Conservation (phyloP, 1,140 invertebrate species). For the Drosophila kurseongensis region DNA sequence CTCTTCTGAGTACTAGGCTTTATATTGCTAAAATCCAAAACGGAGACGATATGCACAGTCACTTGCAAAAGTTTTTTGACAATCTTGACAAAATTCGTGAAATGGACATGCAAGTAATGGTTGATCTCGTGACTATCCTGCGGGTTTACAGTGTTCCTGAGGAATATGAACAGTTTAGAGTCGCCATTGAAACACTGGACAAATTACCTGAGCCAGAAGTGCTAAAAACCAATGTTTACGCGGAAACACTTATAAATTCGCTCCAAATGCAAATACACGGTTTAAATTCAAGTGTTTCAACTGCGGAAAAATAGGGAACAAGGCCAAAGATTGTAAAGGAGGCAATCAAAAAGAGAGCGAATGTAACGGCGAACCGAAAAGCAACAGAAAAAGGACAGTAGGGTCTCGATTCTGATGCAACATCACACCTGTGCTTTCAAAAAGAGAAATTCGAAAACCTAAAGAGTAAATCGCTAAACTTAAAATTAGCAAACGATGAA, state of each 20-base stretch:
- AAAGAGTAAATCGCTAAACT: no score
- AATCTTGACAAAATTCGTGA: neutral
- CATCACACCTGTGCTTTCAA: slow-evolving; percentile 1
- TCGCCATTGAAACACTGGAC: slow-evolving; percentile 1
- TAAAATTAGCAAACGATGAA: no score
- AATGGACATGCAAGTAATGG: neutral
- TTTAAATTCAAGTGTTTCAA: no score
- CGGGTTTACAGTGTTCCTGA: no score
- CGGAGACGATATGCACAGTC: neutral
- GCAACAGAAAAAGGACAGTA: neutral
- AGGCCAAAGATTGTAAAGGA: neutral
- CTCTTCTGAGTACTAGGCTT: no score
- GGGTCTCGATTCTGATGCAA: no score
- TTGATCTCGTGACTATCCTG: no score
- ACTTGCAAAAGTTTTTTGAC: neutral
- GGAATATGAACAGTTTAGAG: neutral
- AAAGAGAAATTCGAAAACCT: neutral
- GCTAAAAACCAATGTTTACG: neutral
- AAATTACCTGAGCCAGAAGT: neutral
- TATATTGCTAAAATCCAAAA: neutral
- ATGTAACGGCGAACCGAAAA: neutral
- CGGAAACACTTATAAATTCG: neutral
- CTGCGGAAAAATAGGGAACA: neutral
- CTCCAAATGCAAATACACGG: neutral
- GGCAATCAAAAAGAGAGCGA: neutral